Conservation (phyloP, 2,797 vertebrate genomes). For the Melanogrammus aeglefinus region DNA sequence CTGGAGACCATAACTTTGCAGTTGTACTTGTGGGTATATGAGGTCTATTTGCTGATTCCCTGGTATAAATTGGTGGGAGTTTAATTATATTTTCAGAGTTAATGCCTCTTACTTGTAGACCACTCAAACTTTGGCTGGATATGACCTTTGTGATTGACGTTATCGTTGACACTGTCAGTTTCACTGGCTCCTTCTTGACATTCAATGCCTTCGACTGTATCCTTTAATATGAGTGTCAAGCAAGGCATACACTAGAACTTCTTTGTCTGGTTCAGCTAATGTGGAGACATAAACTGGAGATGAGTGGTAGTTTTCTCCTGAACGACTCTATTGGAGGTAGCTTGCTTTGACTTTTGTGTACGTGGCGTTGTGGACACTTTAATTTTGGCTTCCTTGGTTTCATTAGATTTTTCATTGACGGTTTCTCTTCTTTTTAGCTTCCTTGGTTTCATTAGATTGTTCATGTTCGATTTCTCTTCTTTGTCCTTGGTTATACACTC, state of each 20-base stretch:
- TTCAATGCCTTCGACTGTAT: constrained; percentile 21
- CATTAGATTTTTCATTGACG: neutral
- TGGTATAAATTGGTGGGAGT: constrained; percentile 17
- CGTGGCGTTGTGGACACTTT: neutral
- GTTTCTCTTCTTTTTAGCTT: too few relatives aligned
- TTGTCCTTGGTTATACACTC: constrained; percentile 11
- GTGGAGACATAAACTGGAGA: constrained; percentile 33
- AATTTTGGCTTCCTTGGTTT: too few relatives aligned
- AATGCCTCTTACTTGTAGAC: constrained; percentile 16
- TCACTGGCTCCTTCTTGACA: constrained; percentile 27
- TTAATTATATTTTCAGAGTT: constrained; percentile 16
- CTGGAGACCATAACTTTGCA: constrained; percentile 12
- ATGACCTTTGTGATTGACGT: constrained; percentile 33
- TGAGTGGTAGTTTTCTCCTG: neutral
- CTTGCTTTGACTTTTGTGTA: too few relatives aligned
- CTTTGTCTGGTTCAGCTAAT: constrained; percentile 15
- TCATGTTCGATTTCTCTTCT: neutral
- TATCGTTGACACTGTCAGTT: constrained; percentile 36
- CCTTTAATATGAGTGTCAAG: constrained; percentile 35
- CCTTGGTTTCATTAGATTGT: too few relatives aligned
- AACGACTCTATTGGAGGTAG: constrained; percentile 19
- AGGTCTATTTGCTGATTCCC: constrained; percentile 15
- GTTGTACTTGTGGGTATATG: constrained; percentile 15
- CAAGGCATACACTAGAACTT: constrained; percentile 35
- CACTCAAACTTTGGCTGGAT: constrained; percentile 10